These are phyloP conservation scores for Cherax quadricarinatus DNA, from an alignment of 1,140 invertebrate species.

Conservation along the genomic window DNA sequence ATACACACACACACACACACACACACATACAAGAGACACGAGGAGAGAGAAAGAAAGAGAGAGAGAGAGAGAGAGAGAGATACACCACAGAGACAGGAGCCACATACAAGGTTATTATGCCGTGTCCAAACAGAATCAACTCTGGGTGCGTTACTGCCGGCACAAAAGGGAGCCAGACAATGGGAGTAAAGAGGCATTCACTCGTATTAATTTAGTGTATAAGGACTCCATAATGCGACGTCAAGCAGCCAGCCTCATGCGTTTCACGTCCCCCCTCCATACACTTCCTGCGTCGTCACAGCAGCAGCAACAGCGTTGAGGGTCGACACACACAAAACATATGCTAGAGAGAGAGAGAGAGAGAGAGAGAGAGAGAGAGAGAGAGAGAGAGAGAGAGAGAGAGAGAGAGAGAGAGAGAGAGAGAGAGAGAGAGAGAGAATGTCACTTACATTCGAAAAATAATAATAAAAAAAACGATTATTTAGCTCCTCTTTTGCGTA, in stretches of 20 bases:
- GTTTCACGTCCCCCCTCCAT: background rate
- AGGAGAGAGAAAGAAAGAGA: conserved; percentile 25
- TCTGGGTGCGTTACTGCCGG: conserved; percentile 50
- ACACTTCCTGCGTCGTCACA: conserved; percentile 51
- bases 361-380: no score
- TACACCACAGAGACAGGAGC: background rate
- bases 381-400: no score
- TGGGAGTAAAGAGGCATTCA: conserved; percentile 70
- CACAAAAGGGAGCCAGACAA: conserved; percentile 54
- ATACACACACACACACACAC: no score
- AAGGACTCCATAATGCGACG: conserved; percentile 68
- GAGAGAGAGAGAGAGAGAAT: no score
- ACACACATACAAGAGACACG: background rate
- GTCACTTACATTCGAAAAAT: no score
- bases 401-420: no score
- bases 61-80: background rate
- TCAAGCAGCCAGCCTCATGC: conserved; percentile 67
- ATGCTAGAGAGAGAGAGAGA: no score
- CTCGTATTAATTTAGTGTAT: conserved; percentile 71
- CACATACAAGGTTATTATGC: conserved; percentile 51
- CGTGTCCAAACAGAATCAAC: conserved; percentile 61
- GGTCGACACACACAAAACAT: no score
- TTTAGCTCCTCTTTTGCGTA: no score
- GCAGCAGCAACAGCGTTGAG: background rate
- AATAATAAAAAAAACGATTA: no score